phyloP scores from a whole-genome alignment of 1,140 invertebrate genomes.

The Drosophila serrata region DNA sequence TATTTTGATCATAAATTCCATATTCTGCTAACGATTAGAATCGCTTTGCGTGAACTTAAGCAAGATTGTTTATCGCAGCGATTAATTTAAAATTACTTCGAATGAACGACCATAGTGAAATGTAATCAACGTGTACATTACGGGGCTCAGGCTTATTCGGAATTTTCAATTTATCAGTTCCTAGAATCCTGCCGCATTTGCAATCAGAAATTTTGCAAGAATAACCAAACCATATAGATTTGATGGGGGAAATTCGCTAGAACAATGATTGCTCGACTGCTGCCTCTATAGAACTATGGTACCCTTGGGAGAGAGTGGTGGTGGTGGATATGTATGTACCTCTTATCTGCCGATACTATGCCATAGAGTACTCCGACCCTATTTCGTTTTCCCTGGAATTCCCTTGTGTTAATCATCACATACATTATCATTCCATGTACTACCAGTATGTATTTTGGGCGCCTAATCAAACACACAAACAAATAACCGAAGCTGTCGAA shows the following conservation, averaged over 20 bases:
- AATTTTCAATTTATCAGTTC: conserved; percentile 43
- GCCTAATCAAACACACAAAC: conserved; percentile 49
- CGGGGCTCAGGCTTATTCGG: conserved; percentile 9
- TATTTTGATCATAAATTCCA: conserved; percentile 24
- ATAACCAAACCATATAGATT: conserved; percentile 25
- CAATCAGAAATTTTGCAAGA: conserved; percentile 28
- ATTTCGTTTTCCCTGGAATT: conserved; percentile 38
- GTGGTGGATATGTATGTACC: too few species aligned
- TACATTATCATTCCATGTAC: background rate
- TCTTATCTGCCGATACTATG: conserved; percentile 20
- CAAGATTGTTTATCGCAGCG: conserved; percentile 28
- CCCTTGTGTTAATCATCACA: conserved; percentile 43
- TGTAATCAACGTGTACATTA: conserved; percentile 25
- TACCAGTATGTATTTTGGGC: conserved; percentile 16
- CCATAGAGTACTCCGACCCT: conserved; percentile 4
- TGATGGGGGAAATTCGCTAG: conserved; percentile 23
- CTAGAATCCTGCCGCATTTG: conserved; percentile 27
- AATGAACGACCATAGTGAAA: background rate
- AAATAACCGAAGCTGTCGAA: conserved; percentile 31
- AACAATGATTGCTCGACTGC: conserved; percentile 17
- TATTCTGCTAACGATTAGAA: conserved; percentile 29
- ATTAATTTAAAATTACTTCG: conserved; percentile 24
- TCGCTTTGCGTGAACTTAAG: conserved; percentile 15
- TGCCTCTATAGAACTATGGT: background rate
- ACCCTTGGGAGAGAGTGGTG: background rate